Evolutionary conservation across 1,140 invertebrate species (phyloP).

Genomic region (Drosophila tristis): DNA sequence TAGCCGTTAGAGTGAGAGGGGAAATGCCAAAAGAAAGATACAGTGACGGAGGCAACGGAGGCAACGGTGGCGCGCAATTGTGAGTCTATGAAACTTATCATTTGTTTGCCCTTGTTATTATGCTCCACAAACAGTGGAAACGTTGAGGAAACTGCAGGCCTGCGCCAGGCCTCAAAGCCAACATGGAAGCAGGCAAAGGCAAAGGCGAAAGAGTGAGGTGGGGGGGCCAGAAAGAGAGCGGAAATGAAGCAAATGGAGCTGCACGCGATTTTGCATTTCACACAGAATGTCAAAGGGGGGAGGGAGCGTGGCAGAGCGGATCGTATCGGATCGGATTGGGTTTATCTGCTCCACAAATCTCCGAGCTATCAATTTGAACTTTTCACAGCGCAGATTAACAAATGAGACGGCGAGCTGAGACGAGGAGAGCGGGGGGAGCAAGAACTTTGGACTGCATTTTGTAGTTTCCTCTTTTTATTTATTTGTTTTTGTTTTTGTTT

Average conservation of each 20-base stretch:
- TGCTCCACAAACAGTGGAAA: conserved; percentile 76
- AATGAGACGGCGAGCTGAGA: conserved; percentile 20
- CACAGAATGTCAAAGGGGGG: conserved; percentile 42
- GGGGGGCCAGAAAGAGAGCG: conserved; percentile 18
- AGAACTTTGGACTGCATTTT: conserved; percentile 47
- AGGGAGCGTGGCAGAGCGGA: not conserved
- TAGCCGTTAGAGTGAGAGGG: not conserved
- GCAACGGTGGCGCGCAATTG: conserved; percentile 60
- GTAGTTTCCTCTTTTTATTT: conserved; percentile 19
- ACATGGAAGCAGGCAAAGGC: not conserved
- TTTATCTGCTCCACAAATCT: conserved; percentile 74
- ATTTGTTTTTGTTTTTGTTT: not conserved
- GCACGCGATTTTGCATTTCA: conserved; percentile 77
- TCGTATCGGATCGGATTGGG: conserved; percentile 22
- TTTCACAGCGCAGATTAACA: conserved; percentile 72
- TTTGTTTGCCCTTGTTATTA: conserved; percentile 82
- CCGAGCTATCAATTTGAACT: conserved; percentile 79
- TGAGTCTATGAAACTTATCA: conserved; percentile 78
- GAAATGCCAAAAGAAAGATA: conserved; percentile 66
- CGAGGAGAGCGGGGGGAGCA: not conserved
- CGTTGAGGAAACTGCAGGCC: conserved; percentile 8
- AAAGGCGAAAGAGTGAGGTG: not conserved
- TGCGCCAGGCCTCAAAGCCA: conserved; percentile 16
- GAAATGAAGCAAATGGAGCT: conserved; percentile 57
- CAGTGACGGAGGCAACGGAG: conserved; percentile 25